Conservation (phyloP, 2,888 invertebrate genomes). For the Hydropsyche betteni region DNA sequence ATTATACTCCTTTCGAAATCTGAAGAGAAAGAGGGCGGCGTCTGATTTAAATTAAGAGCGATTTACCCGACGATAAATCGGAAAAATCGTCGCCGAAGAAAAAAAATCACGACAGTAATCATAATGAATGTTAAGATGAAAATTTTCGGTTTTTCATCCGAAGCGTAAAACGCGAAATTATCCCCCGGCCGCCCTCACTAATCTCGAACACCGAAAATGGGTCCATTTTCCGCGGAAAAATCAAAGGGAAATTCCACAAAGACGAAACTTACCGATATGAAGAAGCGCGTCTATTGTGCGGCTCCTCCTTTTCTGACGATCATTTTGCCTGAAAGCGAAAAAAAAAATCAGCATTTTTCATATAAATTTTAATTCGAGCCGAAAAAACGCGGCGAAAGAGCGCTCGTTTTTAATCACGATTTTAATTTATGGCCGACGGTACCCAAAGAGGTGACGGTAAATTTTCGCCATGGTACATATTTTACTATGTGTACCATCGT, state of each 20-base stretch:
- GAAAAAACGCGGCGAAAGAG: too few species aligned
- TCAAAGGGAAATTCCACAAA: conserved; percentile 13
- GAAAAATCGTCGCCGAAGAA: conserved; percentile 19
- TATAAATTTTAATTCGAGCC: too few species aligned
- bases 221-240: conserved; percentile 13
- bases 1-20: not conserved
- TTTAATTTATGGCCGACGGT: too few species aligned
- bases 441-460: too few species aligned
- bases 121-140: conserved; percentile 20
- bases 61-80: conserved; percentile 11
- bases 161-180: conserved; percentile 2
- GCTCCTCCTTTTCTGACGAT: too few species aligned
- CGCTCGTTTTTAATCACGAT: too few species aligned
- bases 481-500: too few species aligned
- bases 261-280: not conserved
- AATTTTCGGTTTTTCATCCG: conserved; percentile 8
- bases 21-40: not conserved
- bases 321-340: too few species aligned
- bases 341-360: too few species aligned
- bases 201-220: not conserved
- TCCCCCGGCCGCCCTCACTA: not conserved
- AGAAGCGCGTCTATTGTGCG: too few species aligned
- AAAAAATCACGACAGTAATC: conserved; percentile 31
- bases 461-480: too few species aligned
- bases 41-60: conserved; percentile 24